A percentile compares a stretch with the other conserved stretches of the same genome.
Conservation (phyloP, 1,140 invertebrate species). For the Brachionus sp. region DNA sequence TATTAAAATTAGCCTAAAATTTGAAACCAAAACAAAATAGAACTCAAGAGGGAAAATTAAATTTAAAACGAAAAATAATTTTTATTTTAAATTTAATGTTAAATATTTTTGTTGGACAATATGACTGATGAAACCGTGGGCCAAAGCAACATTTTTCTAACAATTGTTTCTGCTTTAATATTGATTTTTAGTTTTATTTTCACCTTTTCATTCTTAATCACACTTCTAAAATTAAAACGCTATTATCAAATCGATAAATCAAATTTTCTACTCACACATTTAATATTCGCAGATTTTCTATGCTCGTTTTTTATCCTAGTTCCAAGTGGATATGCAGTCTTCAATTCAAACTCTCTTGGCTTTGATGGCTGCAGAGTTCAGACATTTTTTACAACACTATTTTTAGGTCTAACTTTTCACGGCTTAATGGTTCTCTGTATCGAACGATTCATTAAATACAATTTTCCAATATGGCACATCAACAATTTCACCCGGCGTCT, state of each 20-base stretch:
- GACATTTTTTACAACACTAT: conserved; percentile 44
- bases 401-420: conserved; percentile 19
- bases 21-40: not conserved
- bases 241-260: conserved; percentile 24
- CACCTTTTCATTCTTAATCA: conserved; percentile 29
- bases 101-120: not conserved
- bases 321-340: conserved; percentile 35
- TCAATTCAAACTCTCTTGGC: not conserved
- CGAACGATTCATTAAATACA: conserved; percentile 26
- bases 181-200: conserved; percentile 25
- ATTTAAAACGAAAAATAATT: not conserved
- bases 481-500: conserved; percentile 36
- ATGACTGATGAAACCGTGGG: conserved; percentile 22
- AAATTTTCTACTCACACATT: conserved; percentile 42
- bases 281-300: conserved; percentile 36
- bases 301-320: conserved; percentile 42
- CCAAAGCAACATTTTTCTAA: conserved; percentile 29
- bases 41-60: not conserved
- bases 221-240: conserved; percentile 11
- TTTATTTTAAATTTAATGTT: not conserved
- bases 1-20: conserved; percentile 2
- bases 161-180: conserved; percentile 1
- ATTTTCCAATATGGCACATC: conserved; percentile 42
- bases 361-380: conserved; percentile 36
- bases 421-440: conserved; percentile 9